Conservation (phyloP, 2,113 vertebrate species). For the Phrynosoma platyrhinos region DNA sequence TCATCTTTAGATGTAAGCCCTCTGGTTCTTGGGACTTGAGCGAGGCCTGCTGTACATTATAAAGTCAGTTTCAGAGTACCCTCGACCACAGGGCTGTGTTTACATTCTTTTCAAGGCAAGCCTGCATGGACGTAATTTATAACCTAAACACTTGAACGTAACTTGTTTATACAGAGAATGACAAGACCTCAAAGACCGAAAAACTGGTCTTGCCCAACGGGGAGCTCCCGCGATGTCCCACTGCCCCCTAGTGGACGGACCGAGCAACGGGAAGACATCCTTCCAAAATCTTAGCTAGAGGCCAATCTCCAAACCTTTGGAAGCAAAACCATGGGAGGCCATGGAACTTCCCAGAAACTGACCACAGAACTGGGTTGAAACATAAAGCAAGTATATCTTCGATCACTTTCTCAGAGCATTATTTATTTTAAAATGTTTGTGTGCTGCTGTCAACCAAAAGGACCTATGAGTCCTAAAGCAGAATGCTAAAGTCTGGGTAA, state of each 20-base stretch:
- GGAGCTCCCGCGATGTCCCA: constrained; percentile 35
- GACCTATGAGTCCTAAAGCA: too few relatives aligned
- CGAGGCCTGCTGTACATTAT: constrained; percentile 86
- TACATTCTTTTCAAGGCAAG: constrained; percentile 87
- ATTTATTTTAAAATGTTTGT: not conserved
- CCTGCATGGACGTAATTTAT: constrained; percentile 88
- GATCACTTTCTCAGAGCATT: not conserved
- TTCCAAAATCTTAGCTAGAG: not conserved
- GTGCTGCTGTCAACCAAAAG: not conserved
- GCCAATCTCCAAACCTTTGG: not conserved
- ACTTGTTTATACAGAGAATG: constrained; percentile 87
- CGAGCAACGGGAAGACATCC: too few relatives aligned
- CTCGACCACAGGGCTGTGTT: constrained; percentile 88
- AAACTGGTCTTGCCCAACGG: constrained; percentile 49
- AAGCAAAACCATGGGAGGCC: not conserved
- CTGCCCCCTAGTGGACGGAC: constrained; percentile 72
- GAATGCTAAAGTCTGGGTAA: not conserved
- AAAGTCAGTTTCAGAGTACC: constrained; percentile 82
- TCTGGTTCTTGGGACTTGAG: constrained; percentile 67
- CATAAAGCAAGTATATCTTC: not conserved
- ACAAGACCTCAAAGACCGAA: constrained; percentile 78
- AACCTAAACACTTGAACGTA: constrained; percentile 87
- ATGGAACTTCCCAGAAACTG: too few relatives aligned
- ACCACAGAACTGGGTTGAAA: too few relatives aligned
- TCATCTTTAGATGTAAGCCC: constrained; percentile 64